These are phyloP conservation scores for Bombus breviceps DNA, from an alignment of 1,140 invertebrate genomes.

Conservation along the genomic window DNA sequence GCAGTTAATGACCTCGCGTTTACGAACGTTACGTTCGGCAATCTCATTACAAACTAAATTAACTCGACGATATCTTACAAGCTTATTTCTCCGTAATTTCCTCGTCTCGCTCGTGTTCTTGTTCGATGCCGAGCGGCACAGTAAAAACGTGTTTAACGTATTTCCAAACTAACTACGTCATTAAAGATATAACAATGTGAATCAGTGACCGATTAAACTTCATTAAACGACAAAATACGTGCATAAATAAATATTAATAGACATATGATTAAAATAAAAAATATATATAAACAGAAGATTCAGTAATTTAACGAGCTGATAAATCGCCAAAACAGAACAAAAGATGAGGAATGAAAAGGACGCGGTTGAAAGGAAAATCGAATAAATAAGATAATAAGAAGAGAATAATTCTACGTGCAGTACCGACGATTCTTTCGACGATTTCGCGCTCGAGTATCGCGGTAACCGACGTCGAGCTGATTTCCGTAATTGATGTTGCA, in stretches of 20 bases:
- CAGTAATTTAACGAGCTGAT: too few relatives aligned
- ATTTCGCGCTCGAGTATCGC: conserved; percentile 22
- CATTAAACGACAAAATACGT: too few relatives aligned
- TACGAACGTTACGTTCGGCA: neutral
- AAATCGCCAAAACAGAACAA: too few relatives aligned
- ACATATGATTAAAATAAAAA: too few relatives aligned
- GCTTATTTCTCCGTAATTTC: neutral
- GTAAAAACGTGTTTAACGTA: neutral
- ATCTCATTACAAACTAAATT: conserved; percentile 24
- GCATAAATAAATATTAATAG: too few relatives aligned
- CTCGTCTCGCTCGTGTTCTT: neutral
- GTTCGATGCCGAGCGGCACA: neutral
- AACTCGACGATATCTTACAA: neutral
- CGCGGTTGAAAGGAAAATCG: too few relatives aligned
- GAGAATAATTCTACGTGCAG: neutral
- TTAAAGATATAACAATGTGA: too few relatives aligned
- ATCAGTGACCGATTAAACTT: too few relatives aligned
- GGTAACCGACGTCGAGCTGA: neutral
- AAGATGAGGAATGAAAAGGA: too few relatives aligned
- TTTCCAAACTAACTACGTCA: neutral
- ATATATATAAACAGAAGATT: too few relatives aligned
- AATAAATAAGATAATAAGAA: too few relatives aligned
- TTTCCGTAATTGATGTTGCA: conserved; percentile 43
- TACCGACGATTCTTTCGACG: neutral
- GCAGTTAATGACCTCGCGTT: neutral